A percentile compares a stretch with the other conserved stretches of the same genome.
These are phyloP conservation scores for Zaprionus lachaisei DNA, from an alignment of 1,140 invertebrate species.

Conservation along the genomic window DNA sequence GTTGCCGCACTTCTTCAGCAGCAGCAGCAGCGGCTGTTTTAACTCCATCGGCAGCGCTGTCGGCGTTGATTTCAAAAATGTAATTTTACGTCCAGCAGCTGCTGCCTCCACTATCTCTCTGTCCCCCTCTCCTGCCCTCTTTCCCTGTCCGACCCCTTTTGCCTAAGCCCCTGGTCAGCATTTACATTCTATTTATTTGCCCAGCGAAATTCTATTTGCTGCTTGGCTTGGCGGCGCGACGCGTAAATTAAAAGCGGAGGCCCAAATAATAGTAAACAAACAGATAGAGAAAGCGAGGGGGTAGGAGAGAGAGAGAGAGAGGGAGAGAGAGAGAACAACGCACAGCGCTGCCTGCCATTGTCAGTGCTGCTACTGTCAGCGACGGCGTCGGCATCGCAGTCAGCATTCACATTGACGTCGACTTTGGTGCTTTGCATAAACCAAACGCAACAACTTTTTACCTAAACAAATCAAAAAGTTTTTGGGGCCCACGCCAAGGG, in stretches of 20 bases:
- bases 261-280: slow-evolving; percentile 68
- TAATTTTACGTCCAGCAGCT: slow-evolving; percentile 38
- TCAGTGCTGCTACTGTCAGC: neutral
- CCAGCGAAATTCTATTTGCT: slow-evolving; percentile 71
- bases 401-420: slow-evolving; percentile 13
- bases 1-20: slow-evolving; percentile 38
- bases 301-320: slow-evolving; percentile 1
- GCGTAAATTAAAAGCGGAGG: slow-evolving; percentile 67
- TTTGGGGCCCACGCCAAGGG: slow-evolving; percentile 43
- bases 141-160: neutral
- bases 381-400: neutral
- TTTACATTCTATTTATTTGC: slow-evolving; percentile 68
- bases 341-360: neutral
- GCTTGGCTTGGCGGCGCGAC: slow-evolving; percentile 62
- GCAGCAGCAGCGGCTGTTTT: slow-evolving; percentile 1
- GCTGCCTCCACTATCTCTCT: neutral
- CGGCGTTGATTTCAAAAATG: slow-evolving; percentile 43
- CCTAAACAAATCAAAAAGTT: slow-evolving; percentile 67
- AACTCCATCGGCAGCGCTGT: slow-evolving; percentile 37
- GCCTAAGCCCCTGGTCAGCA: slow-evolving; percentile 32
- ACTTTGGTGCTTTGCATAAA: slow-evolving; percentile 59
- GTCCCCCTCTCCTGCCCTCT: neutral
- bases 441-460: slow-evolving; percentile 58
- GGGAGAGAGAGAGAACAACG: slow-evolving; percentile 3
- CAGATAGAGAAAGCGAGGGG: slow-evolving; percentile 7